Evolutionary conservation across 2,888 invertebrate genomes (phyloP).

Genomic region (Cremastinae sp.): DNA sequence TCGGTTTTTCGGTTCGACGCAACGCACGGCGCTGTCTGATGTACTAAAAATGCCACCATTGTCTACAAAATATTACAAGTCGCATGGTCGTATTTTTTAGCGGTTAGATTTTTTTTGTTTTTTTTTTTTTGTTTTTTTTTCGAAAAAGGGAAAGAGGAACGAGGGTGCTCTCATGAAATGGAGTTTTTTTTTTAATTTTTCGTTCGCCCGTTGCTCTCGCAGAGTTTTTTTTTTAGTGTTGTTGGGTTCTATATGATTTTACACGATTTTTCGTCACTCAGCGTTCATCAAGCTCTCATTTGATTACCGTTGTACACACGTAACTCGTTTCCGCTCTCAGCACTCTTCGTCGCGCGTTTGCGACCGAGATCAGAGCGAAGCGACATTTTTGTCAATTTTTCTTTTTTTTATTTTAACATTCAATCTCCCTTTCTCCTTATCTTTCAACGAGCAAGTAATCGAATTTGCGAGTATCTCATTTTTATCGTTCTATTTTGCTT

Average conservation of each 20-base stretch:
- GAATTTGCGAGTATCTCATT: conserved; percentile 26
- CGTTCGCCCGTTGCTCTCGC: conserved; percentile 4
- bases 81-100: conserved; percentile 63
- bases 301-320: conserved; percentile 13
- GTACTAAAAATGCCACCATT: conserved; percentile 77
- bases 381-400: conserved; percentile 2
- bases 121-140: conserved; percentile 32
- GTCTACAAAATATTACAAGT: conserved; percentile 68
- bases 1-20: conserved; percentile 41
- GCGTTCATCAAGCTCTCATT: conserved; percentile 4
- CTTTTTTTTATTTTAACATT: no score
- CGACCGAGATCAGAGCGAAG: conserved; percentile 2
- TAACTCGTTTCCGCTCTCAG: conserved; percentile 16
- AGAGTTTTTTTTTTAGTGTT: conserved; percentile 6
- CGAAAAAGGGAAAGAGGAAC: conserved; percentile 36
- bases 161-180: conserved; percentile 2
- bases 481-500: conserved; percentile 3
- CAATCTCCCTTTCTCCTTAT: background rate
- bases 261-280: conserved; percentile 20
- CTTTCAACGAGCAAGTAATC: background rate
- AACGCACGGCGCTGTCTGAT: conserved; percentile 74
- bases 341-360: background rate
- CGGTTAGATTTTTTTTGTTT: conserved; percentile 47
- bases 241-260: conserved; percentile 19
- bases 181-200: conserved; percentile 20